Base-by-base conservation (phyloP, 2,797 vertebrate genomes). In the Hapalemur alaotrensis region DNA sequence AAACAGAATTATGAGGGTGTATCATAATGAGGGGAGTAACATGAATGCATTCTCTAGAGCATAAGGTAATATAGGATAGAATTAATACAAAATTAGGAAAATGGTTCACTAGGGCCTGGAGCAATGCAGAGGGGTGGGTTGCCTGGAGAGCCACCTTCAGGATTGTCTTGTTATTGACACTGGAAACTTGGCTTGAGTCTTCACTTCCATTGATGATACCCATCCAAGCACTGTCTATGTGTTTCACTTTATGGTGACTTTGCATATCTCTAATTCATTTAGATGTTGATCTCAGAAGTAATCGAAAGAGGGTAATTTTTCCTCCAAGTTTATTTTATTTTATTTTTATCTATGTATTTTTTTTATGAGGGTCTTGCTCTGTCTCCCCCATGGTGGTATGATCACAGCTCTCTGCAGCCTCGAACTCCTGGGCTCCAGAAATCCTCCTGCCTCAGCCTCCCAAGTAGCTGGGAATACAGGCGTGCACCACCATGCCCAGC, bases 241-340 rank as follows among this genome's bases (percentile, higher is more conserved):
- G 57, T 78, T 75, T 89, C 23, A 69, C 41, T 93, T 95, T 93
- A 72, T 79, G 17, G 14, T 84, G 70, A 83, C 57, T 85, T 89
- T 48, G 32, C n/a, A 7, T 61, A 52, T 69, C 32, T 91, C n/a
- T 80, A 84, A 57, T 38, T 65, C 50, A 43, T 65, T 91, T 75
- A 88, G 91, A 84, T 85, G 14, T 76, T 70, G 61, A 75, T 25
- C 69, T 91, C n/a, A 50, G 79, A 65, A 17, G 41, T 82, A 35
- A 89, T 86, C 93, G 54, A 85, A n/a, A 72, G 25, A 63, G 18
- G 63, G 57, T 32, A 81, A 38, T 87, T 81, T 94, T 93, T 57
- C 3, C 59, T 70, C 18, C 25, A 25, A 23, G 25, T 61, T 61
- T 30, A 61, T 32, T 32, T 63, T 63, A 32, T 32, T 63, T 63